Evolutionary conservation across 2,113 vertebrate species (phyloP).

Genomic region (Crotalus horridus): DNA sequence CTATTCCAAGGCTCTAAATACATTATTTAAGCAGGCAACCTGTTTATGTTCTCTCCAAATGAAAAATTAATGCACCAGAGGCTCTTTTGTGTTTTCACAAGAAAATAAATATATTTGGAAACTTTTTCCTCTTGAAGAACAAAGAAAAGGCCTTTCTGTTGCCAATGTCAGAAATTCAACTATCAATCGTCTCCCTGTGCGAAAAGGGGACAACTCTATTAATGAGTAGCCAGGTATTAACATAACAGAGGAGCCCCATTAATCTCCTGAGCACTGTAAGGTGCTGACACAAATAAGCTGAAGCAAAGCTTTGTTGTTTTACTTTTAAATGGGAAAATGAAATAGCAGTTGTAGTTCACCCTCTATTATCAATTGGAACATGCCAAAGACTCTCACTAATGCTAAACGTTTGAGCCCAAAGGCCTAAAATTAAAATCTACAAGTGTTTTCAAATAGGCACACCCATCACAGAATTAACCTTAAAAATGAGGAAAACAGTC

Average conservation of each 20-base stretch:
- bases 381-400: not conserved
- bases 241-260: constrained; percentile 30
- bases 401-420: not conserved
- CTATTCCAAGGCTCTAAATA: constrained; percentile 43
- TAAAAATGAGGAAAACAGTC: not conserved
- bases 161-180: constrained; percentile 36
- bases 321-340: constrained; percentile 34
- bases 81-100: constrained; percentile 47
- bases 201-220: constrained; percentile 27
- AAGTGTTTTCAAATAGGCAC: not conserved
- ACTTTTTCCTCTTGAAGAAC: constrained; percentile 34
- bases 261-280: constrained; percentile 34
- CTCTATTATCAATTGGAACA: not conserved
- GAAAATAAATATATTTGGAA: constrained; percentile 49
- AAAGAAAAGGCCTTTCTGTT: constrained; percentile 42
- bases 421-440: constrained; percentile 13
- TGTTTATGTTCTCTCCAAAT: constrained; percentile 52
- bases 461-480: not conserved
- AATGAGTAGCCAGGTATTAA: constrained; percentile 40
- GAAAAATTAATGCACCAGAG: constrained; percentile 52
- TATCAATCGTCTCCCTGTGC: constrained; percentile 6
- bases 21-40: constrained; percentile 63
- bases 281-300: constrained; percentile 39
- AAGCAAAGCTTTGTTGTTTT: constrained; percentile 31
- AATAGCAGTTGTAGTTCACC: not conserved